A percentile compares a stretch with the other conserved stretches of the same genome.
phyloP scores from a whole-genome alignment of 2,113 vertebrate species.

The Chionis minor region DNA sequence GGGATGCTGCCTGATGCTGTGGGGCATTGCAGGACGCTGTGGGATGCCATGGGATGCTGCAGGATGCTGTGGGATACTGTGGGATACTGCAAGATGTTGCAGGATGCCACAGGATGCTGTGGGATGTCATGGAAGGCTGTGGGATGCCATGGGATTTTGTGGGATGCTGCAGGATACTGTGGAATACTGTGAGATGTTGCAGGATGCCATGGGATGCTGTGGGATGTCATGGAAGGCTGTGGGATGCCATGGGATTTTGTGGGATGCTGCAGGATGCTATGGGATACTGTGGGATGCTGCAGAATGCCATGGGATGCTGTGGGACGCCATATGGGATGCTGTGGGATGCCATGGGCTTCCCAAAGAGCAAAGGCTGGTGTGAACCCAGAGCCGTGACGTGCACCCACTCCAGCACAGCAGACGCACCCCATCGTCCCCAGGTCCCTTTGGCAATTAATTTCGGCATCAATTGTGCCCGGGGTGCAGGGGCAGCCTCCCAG shows the following conservation, averaged over 20 bases:
- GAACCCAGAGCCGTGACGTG: neutral
- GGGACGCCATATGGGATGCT: neutral
- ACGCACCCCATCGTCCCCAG: neutral
- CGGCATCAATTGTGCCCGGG: too few relatives aligned
- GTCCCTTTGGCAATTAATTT: neutral
- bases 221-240: too few relatives aligned
- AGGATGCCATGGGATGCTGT: neutral
- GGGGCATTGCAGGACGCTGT: too few relatives aligned
- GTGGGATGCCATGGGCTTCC: neutral
- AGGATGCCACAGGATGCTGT: too few relatives aligned
- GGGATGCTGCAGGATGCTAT: too few relatives aligned
- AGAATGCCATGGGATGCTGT: too few relatives aligned
- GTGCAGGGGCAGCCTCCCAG: neutral
- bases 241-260: too few relatives aligned
- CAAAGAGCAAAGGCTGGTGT: neutral
- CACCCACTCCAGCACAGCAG: neutral
- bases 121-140: rapidly evolving
- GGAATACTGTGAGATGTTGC: neutral
- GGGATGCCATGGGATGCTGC: neutral
- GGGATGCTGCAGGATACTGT: rapidly evolving
- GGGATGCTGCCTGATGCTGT: rapidly evolving
- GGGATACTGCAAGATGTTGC: rapidly evolving
- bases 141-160: neutral
- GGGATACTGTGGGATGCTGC: too few relatives aligned
- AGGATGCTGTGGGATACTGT: rapidly evolving